phyloP scores from a whole-genome alignment of 2,113 vertebrate species.

The Malurus melanocephalus region DNA sequence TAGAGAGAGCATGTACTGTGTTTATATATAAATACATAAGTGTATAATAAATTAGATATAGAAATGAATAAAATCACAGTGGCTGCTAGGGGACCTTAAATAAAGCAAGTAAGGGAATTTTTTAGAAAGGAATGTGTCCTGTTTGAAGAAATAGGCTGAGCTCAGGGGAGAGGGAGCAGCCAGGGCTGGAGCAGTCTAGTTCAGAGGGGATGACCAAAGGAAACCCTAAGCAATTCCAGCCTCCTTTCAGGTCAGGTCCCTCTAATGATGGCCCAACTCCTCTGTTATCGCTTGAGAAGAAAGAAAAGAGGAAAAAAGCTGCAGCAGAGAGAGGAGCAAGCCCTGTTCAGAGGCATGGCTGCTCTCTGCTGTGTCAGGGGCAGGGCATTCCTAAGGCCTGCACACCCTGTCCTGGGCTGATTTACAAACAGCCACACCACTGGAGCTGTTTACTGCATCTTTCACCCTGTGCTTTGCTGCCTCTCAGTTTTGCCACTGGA shows the following conservation, averaged over 20 bases:
- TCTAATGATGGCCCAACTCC: conserved; percentile 13
- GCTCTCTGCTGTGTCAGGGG: background rate
- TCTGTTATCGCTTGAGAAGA: background rate
- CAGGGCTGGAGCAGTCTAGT: background rate
- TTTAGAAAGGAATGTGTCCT: background rate
- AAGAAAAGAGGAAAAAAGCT: background rate
- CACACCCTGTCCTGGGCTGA: background rate
- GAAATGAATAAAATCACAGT: background rate
- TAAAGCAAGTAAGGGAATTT: background rate
- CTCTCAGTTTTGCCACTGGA: background rate
- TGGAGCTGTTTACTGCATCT: background rate
- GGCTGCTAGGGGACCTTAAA: background rate
- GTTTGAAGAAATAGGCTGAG: background rate
- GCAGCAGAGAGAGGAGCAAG: background rate
- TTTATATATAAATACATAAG: background rate
- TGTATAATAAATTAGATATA: background rate
- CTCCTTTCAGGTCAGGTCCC: background rate
- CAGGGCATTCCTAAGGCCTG: background rate
- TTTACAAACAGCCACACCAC: background rate
- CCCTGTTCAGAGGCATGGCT: background rate
- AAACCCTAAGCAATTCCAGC: background rate
- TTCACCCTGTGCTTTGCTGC: background rate
- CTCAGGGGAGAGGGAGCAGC: background rate
- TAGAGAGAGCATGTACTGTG: background rate
- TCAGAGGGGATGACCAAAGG: background rate